Percentiles rank a stretch among this genome's conserved stretches.
These are phyloP conservation scores for Atherinomorus stipes DNA, from an alignment of 2,113 vertebrate species.

Conservation along the genomic window DNA sequence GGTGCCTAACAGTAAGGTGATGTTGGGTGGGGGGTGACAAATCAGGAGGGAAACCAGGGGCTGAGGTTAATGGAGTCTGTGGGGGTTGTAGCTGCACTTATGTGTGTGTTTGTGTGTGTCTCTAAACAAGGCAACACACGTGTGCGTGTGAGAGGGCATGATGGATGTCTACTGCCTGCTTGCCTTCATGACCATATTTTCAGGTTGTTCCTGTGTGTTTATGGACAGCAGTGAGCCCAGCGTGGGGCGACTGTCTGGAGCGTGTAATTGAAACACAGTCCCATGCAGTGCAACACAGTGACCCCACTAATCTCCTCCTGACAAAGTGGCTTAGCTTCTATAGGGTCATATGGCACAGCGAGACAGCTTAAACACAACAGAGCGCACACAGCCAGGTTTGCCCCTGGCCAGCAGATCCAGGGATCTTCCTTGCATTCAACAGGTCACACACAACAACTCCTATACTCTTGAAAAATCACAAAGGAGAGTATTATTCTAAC, in stretches of 20 bases:
- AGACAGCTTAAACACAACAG: conserved; percentile 77
- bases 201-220: conserved; percentile 8
- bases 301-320: conserved; percentile 84
- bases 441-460: conserved; percentile 21
- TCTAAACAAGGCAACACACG: neutral
- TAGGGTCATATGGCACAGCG: conserved; percentile 82
- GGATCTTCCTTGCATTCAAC: conserved; percentile 43
- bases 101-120: conserved; percentile 8
- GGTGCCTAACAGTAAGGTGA: conserved; percentile 26
- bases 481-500: neutral
- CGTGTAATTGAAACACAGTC: conserved; percentile 79
- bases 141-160: neutral
- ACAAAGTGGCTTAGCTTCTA: conserved; percentile 85
- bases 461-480: neutral
- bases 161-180: conserved; percentile 20
- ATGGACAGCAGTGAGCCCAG: conserved; percentile 58
- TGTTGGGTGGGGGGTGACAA: conserved; percentile 8
- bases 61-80: conserved; percentile 28
- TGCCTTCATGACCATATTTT: conserved; percentile 16
- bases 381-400: neutral
- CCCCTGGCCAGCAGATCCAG: conserved; percentile 10
- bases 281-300: conserved; percentile 75
- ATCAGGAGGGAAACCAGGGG: conserved; percentile 25
- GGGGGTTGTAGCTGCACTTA: conserved; percentile 35
- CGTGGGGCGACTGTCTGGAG: conserved; percentile 67